phyloP scores from a whole-genome alignment of 1,140 invertebrate genomes.

The Drosophila eugracilis region DNA sequence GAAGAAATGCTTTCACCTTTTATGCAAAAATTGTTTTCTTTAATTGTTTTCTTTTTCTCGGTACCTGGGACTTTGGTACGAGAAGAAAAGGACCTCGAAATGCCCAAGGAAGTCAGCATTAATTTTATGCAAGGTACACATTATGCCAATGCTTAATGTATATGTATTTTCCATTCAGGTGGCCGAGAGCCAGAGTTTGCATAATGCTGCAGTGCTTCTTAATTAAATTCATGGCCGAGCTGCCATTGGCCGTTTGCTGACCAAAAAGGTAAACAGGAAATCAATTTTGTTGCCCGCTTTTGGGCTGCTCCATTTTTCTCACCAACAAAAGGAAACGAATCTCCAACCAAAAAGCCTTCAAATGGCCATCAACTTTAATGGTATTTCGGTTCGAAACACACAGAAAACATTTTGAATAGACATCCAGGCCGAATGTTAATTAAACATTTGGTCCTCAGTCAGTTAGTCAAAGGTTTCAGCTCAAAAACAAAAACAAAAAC shows the following conservation, averaged over 20 bases:
- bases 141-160: slow-evolving; percentile 52
- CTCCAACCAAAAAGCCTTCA: slow-evolving; percentile 27
- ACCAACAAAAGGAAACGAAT: slow-evolving; percentile 37
- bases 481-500: too few species aligned
- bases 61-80: background rate
- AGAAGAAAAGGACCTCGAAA: slow-evolving; percentile 15
- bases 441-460: slow-evolving; percentile 52
- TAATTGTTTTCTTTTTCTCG: slow-evolving; percentile 49
- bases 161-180: slow-evolving; percentile 30
- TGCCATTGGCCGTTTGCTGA: slow-evolving; percentile 43
- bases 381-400: slow-evolving; percentile 41
- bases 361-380: slow-evolving; percentile 55
- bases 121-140: slow-evolving; percentile 60
- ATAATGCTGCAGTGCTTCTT: slow-evolving; percentile 43
- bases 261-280: slow-evolving; percentile 70
- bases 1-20: slow-evolving; percentile 33
- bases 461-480: slow-evolving; percentile 18
- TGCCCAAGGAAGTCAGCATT: slow-evolving; percentile 35
- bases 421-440: slow-evolving; percentile 58
- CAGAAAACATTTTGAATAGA: slow-evolving; percentile 27
- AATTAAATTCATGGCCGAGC: slow-evolving; percentile 65
- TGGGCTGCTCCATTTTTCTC: slow-evolving; percentile 8
- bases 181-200: slow-evolving; percentile 20
- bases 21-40: slow-evolving; percentile 53
- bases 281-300: slow-evolving; percentile 55